phyloP scores from a whole-genome alignment of 2,888 invertebrate species.

The Andrena flavipes region DNA sequence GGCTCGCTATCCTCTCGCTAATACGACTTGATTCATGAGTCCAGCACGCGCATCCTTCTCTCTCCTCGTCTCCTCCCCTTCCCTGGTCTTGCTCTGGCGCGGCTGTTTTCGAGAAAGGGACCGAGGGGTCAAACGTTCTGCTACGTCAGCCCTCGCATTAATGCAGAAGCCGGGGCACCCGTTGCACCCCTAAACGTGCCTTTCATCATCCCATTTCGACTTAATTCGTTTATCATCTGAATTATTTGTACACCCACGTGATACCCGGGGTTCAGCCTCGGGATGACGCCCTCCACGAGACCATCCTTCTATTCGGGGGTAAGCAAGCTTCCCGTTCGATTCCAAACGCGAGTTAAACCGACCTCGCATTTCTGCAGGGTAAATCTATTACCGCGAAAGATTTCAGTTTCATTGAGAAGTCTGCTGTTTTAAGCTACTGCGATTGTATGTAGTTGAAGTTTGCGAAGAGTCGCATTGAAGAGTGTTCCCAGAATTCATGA shows the following conservation, averaged over 20 bases:
- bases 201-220: constrained; percentile 83
- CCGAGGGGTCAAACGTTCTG: constrained; percentile 83
- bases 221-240: constrained; percentile 83
- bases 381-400: background rate
- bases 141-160: constrained; percentile 77
- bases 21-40: constrained; percentile 85
- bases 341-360: background rate
- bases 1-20: constrained; percentile 75
- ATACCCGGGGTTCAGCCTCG: constrained; percentile 39
- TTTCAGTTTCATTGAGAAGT: background rate
- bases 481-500: too few species aligned
- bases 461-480: background rate
- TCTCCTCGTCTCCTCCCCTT: constrained; percentile 41
- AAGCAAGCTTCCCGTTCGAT: background rate
- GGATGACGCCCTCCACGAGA: constrained; percentile 27
- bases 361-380: background rate
- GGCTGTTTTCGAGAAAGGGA: constrained; percentile 48
- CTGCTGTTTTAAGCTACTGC: background rate
- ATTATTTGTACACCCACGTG: constrained; percentile 81
- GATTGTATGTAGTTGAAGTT: background rate
- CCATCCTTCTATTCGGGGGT: constrained; percentile 15
- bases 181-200: constrained; percentile 79
- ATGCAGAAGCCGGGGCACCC: constrained; percentile 65
- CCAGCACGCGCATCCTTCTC: constrained; percentile 76
- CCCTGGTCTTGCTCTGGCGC: constrained; percentile 30